Base-by-base conservation (phyloP, 2,113 vertebrate genomes). In the Hipposideros armiger region DNA sequence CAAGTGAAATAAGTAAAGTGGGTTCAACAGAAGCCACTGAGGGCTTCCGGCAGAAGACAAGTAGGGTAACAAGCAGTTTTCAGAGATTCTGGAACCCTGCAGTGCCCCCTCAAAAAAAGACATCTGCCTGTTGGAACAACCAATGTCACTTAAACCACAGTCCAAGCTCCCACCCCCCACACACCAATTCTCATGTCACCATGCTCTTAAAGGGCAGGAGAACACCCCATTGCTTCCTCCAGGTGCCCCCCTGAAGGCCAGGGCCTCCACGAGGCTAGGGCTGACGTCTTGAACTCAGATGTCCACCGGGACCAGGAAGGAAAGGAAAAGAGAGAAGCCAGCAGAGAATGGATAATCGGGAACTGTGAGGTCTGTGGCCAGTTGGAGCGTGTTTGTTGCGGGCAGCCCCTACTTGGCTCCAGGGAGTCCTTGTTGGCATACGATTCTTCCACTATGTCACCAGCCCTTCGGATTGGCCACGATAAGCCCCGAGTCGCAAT, bases 1-100 rank as follows among this genome's bases (percentile, higher is more conserved):
- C 56, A 94, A 52, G 67, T 64, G 72, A 94, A 97, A 96, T 66
- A 94, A 96, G 96, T 91, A 85, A 77, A 92, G 62, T 16, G 73
- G 58, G 62, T 72, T 86, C 80, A n/a, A 2, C 7, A 64, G 66
- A n/a, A 87, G 52, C 15, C 64, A 52, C 6, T 1, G 32, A 93
- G 45, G 2, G 8, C 11, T 69, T 52, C n/a, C 54, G 36, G 83
- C 40, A 47, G 67, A 56, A 52, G 22, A 47, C 9, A 60, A 77
- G 66, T 2, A 0, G 10, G 26, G 30, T 72, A 67, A 67, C 0
- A 60, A 72, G 62, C 26, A 11, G 32, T 28, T 60, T n/a, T 54
- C 66, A 1, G 66, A 19, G 30, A 58, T 32, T 19, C 67, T 28
- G 0, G 47, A 86, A 40, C 7, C 47, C 72, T 11, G 19, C 7